phyloP scores from a whole-genome alignment of 2,888 invertebrate genomes.

The Serrognathus titanus region DNA sequence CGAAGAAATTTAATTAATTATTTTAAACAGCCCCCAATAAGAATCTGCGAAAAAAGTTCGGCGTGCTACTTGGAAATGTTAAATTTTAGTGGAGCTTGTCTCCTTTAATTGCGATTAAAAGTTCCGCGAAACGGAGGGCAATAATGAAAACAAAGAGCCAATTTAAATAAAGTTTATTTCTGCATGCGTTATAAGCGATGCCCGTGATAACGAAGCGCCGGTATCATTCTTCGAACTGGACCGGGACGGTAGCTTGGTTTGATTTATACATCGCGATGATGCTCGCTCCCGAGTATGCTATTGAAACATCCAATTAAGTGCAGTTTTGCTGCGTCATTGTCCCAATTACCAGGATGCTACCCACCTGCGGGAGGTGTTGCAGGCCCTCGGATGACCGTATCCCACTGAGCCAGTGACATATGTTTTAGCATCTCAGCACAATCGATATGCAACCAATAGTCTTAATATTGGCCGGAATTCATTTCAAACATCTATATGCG shows the following conservation, averaged over 20 bases:
- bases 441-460: conserved; percentile 3
- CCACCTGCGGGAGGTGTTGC: conserved; percentile 15
- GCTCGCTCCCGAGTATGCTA: conserved; percentile 23
- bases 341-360: conserved; percentile 28
- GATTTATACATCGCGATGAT: conserved; percentile 24
- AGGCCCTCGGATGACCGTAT: neutral
- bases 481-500: conserved; percentile 32
- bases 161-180: conserved; percentile 35
- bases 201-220: conserved; percentile 27
- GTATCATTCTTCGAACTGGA: conserved; percentile 19
- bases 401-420: conserved; percentile 12
- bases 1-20: conserved; percentile 52
- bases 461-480: conserved; percentile 19
- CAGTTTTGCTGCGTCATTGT: conserved; percentile 31
- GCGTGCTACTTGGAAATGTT: conserved; percentile 50
- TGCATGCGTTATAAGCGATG: conserved; percentile 29
- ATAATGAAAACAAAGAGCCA: conserved; percentile 35
- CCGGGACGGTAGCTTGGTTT: conserved; percentile 21
- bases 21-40: conserved; percentile 49
- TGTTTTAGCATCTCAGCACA: conserved; percentile 10
- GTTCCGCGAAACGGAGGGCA: conserved; percentile 38
- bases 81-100: conserved; percentile 39
- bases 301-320: conserved; percentile 34
- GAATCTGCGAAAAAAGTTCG: conserved; percentile 46
- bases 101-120: conserved; percentile 43